phyloP scores from a whole-genome alignment of 2,888 invertebrate genomes.

The Ethmia dodecea region DNA sequence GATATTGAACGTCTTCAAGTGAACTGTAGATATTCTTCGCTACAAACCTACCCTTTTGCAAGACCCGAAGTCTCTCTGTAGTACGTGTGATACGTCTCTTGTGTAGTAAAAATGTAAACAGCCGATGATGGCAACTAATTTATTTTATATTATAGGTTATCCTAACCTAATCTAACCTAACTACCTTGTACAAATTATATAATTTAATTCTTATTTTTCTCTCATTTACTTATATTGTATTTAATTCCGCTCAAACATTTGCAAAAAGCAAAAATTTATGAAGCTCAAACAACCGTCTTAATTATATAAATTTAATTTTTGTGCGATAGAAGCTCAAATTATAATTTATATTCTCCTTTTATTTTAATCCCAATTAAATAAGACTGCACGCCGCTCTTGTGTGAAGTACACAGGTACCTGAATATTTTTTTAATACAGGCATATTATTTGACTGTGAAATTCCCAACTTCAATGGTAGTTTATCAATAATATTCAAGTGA shows the following conservation, averaged over 20 bases:
- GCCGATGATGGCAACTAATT: background rate
- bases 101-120: background rate
- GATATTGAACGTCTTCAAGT: background rate
- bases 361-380: constrained; percentile 24
- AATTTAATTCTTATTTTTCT: too few relatives aligned
- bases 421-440: too few relatives aligned
- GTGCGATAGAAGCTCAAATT: constrained; percentile 21
- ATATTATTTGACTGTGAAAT: too few relatives aligned
- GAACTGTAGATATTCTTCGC: constrained; percentile 1
- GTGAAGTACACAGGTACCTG: constrained; percentile 23
- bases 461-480: too few relatives aligned
- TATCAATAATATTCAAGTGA: background rate
- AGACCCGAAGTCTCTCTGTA: background rate
- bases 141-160: too few relatives aligned
- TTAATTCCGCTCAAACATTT: too few relatives aligned
- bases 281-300: background rate
- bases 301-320: background rate
- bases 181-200: background rate
- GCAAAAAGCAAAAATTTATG: too few relatives aligned
- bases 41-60: background rate
- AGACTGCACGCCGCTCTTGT: constrained; percentile 41
- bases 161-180: too few relatives aligned
- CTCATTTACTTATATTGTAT: too few relatives aligned
- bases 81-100: background rate
- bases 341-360: constrained; percentile 9